Base-by-base conservation (phyloP, 2,888 invertebrate genomes). In the Sylvicola fuscatus region DNA sequence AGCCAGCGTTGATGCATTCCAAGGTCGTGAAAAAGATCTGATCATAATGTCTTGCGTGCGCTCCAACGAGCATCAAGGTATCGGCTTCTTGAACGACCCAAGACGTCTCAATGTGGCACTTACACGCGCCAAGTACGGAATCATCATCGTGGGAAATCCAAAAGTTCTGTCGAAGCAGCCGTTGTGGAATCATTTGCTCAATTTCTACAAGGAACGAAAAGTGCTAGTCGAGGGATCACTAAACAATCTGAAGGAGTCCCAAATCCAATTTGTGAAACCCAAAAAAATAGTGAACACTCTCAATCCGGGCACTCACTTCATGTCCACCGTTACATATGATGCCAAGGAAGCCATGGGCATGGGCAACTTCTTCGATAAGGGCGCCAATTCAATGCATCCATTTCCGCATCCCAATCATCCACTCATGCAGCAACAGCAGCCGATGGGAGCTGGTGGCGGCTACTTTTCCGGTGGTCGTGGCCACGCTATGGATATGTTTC, bases 41-140 rank as follows among this genome's bases (percentile, higher is more conserved):
- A 98, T 99, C 44, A 92, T 99, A 36, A 86, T 99, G 80, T 95
- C 95, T 0, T 98, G 97, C 59, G 98, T 99, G 2, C 72, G 98
- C 35, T 92, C 95, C 5, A 98, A 98, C 53, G 97, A 97, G 52
- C 89, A 95, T 50, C 95, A 97, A 55, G 97, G 93, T 29, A 98
- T 99, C 48, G 98, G 98, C 1, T 99, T 99, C 56, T 65, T 99
- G 28, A 95, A 93, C 52, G 98, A 99, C 58, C 97, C 98, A 1
- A 68, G 98, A 2, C 80, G 98, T 36, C 65, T 99, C 35, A 99
- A 99, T 61, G 98, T 99, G 1, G 98, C 98, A 0, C 60, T 99
- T 13, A 99, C 98, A 0, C 72, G 98, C 38, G 93, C 98, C 5
- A 93, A 90, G 58, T 97, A 86, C 58, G 95, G 95, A 11, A 81